Evolutionary conservation across 1,140 invertebrate species (phyloP).

Genomic region (Dendroctonus ponderosae): DNA sequence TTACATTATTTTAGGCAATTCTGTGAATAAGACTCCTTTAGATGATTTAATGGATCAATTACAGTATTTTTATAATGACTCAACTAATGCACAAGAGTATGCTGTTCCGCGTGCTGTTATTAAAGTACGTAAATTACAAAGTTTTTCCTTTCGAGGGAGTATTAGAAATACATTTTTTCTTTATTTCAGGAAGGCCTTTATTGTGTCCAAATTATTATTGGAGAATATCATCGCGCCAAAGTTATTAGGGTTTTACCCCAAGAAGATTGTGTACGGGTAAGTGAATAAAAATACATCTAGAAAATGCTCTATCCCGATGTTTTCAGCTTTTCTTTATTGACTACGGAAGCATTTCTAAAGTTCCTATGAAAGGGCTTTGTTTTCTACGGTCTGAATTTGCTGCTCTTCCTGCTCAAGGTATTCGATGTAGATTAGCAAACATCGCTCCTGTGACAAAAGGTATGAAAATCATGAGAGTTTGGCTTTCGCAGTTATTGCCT

Average conservation of each 20-base stretch:
- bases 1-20: conserved; percentile 13
- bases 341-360: conserved; percentile 41
- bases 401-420: conserved; percentile 39
- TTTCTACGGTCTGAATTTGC: conserved; percentile 38
- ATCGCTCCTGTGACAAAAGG: conserved; percentile 35
- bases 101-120: conserved; percentile 3
- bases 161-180: conserved; percentile 2
- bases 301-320: neutral
- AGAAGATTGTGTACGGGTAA: conserved; percentile 36
- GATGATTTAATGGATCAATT: conserved; percentile 42
- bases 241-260: conserved; percentile 34
- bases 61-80: conserved; percentile 30
- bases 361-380: conserved; percentile 32
- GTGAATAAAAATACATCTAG: conserved; percentile 13
- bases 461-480: neutral
- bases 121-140: conserved; percentile 17
- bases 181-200: conserved; percentile 37
- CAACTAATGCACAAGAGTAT: conserved; percentile 10
- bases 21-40: conserved; percentile 13
- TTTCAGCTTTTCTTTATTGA: conserved; percentile 42
- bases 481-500: too few species aligned
- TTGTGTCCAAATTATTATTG: conserved; percentile 33
- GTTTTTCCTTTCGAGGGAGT: neutral
- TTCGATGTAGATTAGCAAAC: conserved; percentile 38
- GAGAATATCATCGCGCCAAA: conserved; percentile 40